phyloP scores from a whole-genome alignment of 1,140 invertebrate species.

The Trypoxylus dichotomus region DNA sequence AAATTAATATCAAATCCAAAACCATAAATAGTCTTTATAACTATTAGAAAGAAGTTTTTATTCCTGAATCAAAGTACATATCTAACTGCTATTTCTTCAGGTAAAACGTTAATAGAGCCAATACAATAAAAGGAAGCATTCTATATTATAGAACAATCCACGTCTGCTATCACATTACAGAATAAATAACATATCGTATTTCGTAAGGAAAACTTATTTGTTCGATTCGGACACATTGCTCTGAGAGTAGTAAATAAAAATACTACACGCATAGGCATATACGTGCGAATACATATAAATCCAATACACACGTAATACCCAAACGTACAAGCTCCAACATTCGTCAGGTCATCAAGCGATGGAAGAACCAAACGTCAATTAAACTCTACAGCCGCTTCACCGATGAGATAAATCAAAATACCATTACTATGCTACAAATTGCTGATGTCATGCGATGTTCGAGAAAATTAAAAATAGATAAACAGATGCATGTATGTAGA shows the following conservation, averaged over 20 bases:
- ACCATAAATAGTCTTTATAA: too few relatives aligned
- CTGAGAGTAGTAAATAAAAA: background rate
- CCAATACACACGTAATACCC: background rate
- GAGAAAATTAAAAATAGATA: background rate
- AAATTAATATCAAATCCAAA: too few relatives aligned
- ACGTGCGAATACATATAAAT: background rate
- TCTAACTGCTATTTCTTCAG: too few relatives aligned
- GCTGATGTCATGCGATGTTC: slow-evolving; percentile 19
- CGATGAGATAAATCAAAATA: slow-evolving; percentile 20
- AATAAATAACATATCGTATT: background rate
- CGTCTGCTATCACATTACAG: background rate
- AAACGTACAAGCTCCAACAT: background rate
- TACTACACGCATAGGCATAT: background rate
- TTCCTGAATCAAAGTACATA: too few relatives aligned
- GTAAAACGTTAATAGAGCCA: too few relatives aligned
- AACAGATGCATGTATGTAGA: background rate
- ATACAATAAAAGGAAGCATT: too few relatives aligned
- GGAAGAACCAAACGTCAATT: slow-evolving; percentile 11
- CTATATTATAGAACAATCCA: background rate
- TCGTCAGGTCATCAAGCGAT: background rate
- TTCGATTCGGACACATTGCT: background rate
- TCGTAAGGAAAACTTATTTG: background rate
- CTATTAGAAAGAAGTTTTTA: too few relatives aligned
- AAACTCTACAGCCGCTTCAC: background rate
- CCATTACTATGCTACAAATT: background rate